Evolutionary conservation across 2,888 invertebrate genomes (phyloP).

Genomic region (Lymantria dispar): DNA sequence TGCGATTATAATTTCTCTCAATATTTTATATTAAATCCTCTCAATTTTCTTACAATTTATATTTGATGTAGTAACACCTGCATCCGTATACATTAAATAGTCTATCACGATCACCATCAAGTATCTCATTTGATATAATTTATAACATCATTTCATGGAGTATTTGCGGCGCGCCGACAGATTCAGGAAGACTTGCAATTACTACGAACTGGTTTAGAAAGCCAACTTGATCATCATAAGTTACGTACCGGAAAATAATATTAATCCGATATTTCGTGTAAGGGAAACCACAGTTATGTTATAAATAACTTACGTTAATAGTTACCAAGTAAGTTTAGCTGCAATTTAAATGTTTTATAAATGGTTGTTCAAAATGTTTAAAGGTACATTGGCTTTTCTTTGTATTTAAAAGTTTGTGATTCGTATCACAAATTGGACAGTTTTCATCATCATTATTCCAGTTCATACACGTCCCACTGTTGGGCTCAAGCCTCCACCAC

Average conservation of each 20-base stretch:
- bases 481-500: too few relatives aligned
- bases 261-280: constrained; percentile 4
- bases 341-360: background rate
- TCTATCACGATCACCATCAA: constrained; percentile 14
- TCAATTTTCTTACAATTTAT: background rate
- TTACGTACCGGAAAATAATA: constrained; percentile 14
- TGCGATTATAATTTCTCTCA: too few relatives aligned
- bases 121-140: constrained; percentile 18
- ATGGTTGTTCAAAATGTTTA: background rate
- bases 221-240: constrained; percentile 9
- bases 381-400: background rate
- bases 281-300: constrained; percentile 1
- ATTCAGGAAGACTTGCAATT: constrained; percentile 24
- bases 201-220: constrained; percentile 28
- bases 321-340: background rate
- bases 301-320: background rate
- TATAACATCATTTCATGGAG: constrained; percentile 27
- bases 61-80: background rate
- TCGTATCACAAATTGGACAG: too few relatives aligned
- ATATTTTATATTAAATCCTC: background rate
- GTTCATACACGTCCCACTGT: too few relatives aligned
- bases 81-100: background rate
- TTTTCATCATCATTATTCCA: too few relatives aligned
- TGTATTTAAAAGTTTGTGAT: background rate
- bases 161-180: constrained; percentile 16